Percentiles rank a stretch among this genome's conserved stretches.
phyloP scores from a whole-genome alignment of 2,113 vertebrate genomes.

The Turdus rufiventris region DNA sequence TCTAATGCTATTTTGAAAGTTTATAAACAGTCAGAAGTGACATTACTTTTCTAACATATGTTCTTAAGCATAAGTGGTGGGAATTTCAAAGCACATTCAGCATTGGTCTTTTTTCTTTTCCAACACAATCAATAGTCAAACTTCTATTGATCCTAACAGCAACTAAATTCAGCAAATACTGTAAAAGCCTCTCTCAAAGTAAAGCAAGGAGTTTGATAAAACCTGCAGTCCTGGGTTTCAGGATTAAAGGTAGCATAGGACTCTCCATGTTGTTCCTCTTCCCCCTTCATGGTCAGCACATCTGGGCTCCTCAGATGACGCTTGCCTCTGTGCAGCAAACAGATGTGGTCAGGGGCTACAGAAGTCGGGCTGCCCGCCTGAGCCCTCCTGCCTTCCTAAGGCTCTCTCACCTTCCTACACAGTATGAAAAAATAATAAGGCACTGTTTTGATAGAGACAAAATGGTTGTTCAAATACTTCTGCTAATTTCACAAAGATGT shows the following conservation, averaged over 20 bases:
- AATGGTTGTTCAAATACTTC: slow-evolving; percentile 77
- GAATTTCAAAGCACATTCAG: not conserved
- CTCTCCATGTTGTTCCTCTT: not conserved
- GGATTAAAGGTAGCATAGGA: not conserved
- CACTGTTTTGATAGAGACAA: slow-evolving; percentile 72
- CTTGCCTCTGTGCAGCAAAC: not conserved
- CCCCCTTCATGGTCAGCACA: not conserved
- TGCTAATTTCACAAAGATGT: slow-evolving; percentile 80
- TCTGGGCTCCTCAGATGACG: not conserved
- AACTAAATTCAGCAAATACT: not conserved
- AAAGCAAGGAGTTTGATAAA: not conserved
- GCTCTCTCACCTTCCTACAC: slow-evolving; percentile 47
- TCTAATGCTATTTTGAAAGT: not conserved
- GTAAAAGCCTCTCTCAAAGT: not conserved
- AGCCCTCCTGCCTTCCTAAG: not conserved
- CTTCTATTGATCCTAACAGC: not conserved
- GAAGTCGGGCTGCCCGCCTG: not conserved
- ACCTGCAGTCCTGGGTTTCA: not conserved
- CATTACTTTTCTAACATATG: not conserved
- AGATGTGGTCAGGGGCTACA: not conserved
- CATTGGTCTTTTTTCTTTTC: not conserved
- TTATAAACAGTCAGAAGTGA: not conserved
- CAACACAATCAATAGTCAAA: not conserved
- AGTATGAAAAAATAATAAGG: slow-evolving; percentile 24
- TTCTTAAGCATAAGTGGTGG: not conserved